Conservation (phyloP, 2,888 invertebrate species). For the Nezara viridula region DNA sequence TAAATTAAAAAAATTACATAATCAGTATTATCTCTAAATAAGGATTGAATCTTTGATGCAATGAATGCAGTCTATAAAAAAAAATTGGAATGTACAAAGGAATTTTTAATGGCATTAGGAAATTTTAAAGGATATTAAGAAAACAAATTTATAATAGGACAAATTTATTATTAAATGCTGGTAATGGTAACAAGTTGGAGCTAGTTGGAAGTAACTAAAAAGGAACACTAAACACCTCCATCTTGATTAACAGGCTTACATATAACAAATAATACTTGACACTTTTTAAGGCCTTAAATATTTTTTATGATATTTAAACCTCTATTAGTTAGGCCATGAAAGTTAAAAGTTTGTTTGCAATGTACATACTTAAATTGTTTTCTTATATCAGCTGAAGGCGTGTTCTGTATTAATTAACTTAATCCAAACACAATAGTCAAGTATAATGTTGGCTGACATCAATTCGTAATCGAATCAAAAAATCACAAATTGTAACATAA, state of each 20-base stretch:
- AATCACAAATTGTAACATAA: background rate
- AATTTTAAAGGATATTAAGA: too few relatives aligned
- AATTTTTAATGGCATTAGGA: background rate
- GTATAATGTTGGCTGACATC: background rate
- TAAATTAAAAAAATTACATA: too few relatives aligned
- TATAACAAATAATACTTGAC: slow-evolving; percentile 1
- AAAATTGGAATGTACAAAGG: background rate
- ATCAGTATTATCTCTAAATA: too few relatives aligned
- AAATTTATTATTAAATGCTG: slow-evolving; percentile 7
- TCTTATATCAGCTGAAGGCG: background rate
- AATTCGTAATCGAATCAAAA: background rate
- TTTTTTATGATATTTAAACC: background rate
- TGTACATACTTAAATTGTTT: background rate
- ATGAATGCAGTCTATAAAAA: too few relatives aligned
- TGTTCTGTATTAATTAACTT: background rate
- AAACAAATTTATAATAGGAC: background rate
- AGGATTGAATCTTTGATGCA: background rate
- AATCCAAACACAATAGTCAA: background rate
- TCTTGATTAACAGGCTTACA: background rate
- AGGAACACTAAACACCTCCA: slow-evolving; percentile 7
- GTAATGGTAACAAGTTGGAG: slow-evolving; percentile 40
- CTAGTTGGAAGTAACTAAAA: slow-evolving; percentile 39
- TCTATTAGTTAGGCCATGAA: background rate
- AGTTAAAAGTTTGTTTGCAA: background rate
- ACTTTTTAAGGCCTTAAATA: background rate